Percentiles rank a stretch among this genome's conserved stretches.
These are phyloP conservation scores for Silurus lanzhouensis DNA, from an alignment of 2,797 vertebrate species.

Conservation along the genomic window DNA sequence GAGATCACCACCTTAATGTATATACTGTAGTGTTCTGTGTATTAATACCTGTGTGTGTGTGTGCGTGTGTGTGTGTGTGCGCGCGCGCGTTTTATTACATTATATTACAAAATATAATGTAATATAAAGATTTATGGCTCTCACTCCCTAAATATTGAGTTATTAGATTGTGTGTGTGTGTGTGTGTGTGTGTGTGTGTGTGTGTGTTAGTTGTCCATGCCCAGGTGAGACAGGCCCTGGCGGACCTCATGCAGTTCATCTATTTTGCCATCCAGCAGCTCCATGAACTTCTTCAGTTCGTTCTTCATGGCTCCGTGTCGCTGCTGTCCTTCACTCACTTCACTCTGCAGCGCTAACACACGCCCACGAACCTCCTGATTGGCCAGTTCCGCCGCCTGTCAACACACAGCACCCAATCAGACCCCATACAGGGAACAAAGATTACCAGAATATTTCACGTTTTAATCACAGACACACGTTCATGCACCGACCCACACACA, in stretches of 20 bases:
- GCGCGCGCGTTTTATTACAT: neutral
- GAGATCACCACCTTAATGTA: conserved; percentile 69
- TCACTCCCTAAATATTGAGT: conserved; percentile 26
- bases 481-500: neutral
- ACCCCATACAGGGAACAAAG: too few species aligned
- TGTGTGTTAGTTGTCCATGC: conserved; percentile 78
- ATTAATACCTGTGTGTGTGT: neutral
- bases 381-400: conserved; percentile 84
- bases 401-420: conserved; percentile 22
- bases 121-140: conserved; percentile 28
- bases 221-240: conserved; percentile 90
- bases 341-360: conserved; percentile 79
- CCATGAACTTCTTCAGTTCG: conserved; percentile 93
- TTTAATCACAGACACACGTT: neutral
- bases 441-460: too few species aligned
- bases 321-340: conserved; percentile 85
- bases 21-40: neutral
- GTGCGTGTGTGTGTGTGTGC: neutral
- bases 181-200: conserved; percentile 15
- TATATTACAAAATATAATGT: neutral
- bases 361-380: conserved; percentile 87
- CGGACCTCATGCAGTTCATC: conserved; percentile 95
- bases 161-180: neutral
- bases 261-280: conserved; percentile 91
- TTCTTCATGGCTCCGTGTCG: conserved; percentile 89